Evolutionary conservation across 2,888 invertebrate species (phyloP), one percentile per base, ranked within the genome.

Genomic region (Congeria kusceri): DNA sequence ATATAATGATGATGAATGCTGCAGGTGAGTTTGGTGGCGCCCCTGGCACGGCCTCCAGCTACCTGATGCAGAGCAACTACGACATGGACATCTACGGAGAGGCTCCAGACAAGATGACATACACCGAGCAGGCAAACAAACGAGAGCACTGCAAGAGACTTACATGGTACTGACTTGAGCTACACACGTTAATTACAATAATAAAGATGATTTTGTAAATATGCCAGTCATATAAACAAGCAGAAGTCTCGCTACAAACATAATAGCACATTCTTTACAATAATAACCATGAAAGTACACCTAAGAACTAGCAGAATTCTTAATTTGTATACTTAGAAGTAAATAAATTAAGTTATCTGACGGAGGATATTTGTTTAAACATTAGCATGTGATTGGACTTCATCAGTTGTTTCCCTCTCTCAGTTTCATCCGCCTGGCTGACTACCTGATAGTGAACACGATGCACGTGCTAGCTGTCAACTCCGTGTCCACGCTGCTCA

Each of bases 91-190:
- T 93, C 67, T 93, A 93, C 70, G 93, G 92, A 0, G 93, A 93
- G 71, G 93, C 93, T 3, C 92, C 93, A 3, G 94, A 94, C 69
- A 96, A 96, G 84, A 96, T 97, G 95, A 96, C 97, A 3, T 98
- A 97, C 91, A 97, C 97, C 63, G 97, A 97, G 90, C 97, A 97
- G 90, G 96, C 97, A 0, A 96, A 96, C 88, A 98, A 98, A 91
- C 95, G 96, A 81, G 95, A 96, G 86, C 96, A 96, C 91, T 97
- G 97, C 91, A 95, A 95, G 90, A 94, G 97, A 79, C 94, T 98
- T 1, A 96, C 97, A 47, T 95, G 96, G 97, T 97, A 94, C 23
- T 82, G 62, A n/a, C n/a, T n/a, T n/a, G 5, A 9, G 13, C 13
- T 66, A 7, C 13, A 20, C 39, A 39, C 15, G 9, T 13, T 11